Evolutionary conservation across 2,888 invertebrate species (phyloP).

Genomic region (Litoditis marina): DNA sequence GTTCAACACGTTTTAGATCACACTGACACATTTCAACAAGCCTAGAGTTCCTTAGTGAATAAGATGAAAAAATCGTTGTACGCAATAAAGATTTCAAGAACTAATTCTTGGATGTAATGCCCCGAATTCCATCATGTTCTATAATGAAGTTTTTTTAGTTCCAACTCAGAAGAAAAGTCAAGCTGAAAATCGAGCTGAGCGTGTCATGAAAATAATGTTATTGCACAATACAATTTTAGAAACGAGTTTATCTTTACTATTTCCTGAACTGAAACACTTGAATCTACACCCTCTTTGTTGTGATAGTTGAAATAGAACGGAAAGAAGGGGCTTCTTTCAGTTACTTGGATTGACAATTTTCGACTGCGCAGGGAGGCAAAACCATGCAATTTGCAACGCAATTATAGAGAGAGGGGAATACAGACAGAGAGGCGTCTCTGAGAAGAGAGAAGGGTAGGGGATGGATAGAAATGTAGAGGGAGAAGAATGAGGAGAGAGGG

Average conservation of each 20-base stretch:
- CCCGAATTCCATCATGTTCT: neutral
- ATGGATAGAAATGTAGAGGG: neutral
- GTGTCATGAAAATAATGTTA: too few relatives aligned
- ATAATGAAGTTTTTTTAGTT: neutral
- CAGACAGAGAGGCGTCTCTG: neutral
- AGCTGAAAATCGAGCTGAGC: neutral
- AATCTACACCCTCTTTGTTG: neutral
- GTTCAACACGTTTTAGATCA: too few relatives aligned
- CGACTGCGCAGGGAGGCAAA: constrained; percentile 2
- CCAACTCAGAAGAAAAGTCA: neutral
- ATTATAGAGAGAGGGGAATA: neutral
- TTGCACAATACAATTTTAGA: too few relatives aligned
- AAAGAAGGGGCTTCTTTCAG: neutral
- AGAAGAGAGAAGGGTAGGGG: neutral
- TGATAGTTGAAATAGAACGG: neutral
- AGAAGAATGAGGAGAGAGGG: too few relatives aligned
- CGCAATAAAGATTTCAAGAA: neutral
- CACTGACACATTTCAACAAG: neutral
- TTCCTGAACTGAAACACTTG: too few relatives aligned
- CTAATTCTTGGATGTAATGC: neutral
- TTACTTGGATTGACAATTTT: neutral
- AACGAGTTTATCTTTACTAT: too few relatives aligned
- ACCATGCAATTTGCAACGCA: constrained; percentile 15
- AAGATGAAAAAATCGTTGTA: neutral
- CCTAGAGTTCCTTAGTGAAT: neutral